Percentiles rank a stretch among this genome's conserved stretches.
Conservation (phyloP, 1,140 invertebrate genomes). For the Coptotermes formosanus region DNA sequence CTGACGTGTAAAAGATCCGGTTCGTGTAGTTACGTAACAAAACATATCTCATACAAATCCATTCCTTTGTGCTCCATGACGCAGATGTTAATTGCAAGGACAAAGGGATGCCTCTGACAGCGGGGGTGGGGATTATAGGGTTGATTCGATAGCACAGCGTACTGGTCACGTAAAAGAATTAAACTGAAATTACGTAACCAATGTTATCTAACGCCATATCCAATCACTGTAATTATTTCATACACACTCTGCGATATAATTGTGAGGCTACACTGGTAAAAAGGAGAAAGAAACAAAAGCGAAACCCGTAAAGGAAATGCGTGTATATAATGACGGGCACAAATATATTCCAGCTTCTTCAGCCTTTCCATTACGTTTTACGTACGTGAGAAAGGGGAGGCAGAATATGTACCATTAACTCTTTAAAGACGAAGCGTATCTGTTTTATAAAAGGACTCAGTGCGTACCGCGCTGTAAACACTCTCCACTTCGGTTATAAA, state of each 20-base stretch:
- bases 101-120: neutral
- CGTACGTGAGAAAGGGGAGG: no score
- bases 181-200: neutral
- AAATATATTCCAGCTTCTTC: no score
- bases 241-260: neutral
- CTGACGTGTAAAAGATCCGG: neutral
- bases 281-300: neutral
- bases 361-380: no score
- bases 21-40: neutral
- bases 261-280: neutral
- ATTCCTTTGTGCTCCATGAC: neutral
- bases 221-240: neutral
- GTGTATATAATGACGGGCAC: no score
- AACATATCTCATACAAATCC: constrained; percentile 19
- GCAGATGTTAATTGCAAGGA: neutral
- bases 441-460: no score
- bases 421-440: no score
- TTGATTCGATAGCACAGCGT: neutral
- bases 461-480: no score
- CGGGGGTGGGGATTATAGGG: neutral
- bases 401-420: no score
- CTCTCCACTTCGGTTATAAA: no score
- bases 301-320: neutral
- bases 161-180: neutral
- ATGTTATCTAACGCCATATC: neutral